phyloP scores from a whole-genome alignment of 2,797 vertebrate species.

The Pachyuromys duprasi region DNA sequence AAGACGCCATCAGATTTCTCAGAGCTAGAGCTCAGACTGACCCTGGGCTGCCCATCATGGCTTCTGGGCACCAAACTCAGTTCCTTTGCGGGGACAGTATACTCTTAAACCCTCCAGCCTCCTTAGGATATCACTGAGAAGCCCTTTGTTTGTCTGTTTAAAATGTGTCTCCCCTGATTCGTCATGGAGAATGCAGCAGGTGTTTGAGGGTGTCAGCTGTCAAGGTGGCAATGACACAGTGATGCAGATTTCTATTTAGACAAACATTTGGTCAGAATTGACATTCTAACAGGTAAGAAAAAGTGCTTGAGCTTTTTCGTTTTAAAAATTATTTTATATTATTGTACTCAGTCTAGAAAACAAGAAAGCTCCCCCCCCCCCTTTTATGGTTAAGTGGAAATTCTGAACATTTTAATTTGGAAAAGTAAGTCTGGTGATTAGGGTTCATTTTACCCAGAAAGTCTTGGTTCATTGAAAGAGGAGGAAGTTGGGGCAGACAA shows the following conservation, averaged over 20 bases:
- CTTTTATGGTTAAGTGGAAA: background rate
- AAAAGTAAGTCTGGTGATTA: conserved; percentile 8
- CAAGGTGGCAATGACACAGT: background rate
- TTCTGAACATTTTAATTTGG: background rate
- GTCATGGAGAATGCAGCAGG: background rate
- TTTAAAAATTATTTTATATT: background rate
- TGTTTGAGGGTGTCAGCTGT: background rate
- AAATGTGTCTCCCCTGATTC: no score
- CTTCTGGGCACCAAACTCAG: background rate
- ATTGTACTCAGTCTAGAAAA: background rate
- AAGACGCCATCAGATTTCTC: background rate
- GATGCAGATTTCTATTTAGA: background rate
- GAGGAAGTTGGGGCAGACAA: background rate
- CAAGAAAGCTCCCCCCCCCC: background rate
- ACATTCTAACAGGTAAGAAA: conserved; percentile 13
- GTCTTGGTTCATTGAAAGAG: background rate
- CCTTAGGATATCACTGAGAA: background rate
- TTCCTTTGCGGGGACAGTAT: background rate
- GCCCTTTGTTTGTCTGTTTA: background rate
- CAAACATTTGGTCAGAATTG: background rate
- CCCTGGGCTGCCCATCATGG: background rate
- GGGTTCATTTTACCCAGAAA: conserved; percentile 11
- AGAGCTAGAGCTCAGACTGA: background rate
- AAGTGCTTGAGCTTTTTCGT: background rate
- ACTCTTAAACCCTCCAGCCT: background rate